Conservation (phyloP, 1,140 invertebrate genomes). For the Aricia agestis region DNA sequence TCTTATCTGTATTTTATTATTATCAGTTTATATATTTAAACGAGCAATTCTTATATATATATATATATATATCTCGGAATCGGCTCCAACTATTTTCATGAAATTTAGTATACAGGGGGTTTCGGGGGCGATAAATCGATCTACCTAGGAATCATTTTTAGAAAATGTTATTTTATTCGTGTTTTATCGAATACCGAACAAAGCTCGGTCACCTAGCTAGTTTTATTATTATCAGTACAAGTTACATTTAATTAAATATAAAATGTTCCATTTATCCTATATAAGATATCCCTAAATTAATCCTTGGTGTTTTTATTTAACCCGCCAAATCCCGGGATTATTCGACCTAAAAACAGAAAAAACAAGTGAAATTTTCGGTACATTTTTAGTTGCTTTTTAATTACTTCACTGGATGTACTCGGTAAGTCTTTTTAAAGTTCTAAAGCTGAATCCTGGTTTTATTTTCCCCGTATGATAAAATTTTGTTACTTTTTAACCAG, state of each 20-base stretch:
- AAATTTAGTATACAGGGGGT: too few species aligned
- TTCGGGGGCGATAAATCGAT: too few species aligned
- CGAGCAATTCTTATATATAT: too few species aligned
- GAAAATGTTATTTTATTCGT: too few species aligned
- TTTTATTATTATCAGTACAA: neutral
- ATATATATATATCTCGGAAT: too few species aligned
- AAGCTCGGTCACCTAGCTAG: too few species aligned
- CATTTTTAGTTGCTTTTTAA: constrained; percentile 14
- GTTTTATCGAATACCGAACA: too few species aligned
- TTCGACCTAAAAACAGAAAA: constrained; percentile 5
- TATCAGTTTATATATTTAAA: too few species aligned
- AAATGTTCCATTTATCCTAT: neutral
- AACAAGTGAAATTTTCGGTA: constrained; percentile 14
- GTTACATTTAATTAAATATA: neutral
- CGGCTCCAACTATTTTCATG: too few species aligned
- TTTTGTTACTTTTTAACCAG: neutral
- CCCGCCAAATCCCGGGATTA: constrained; percentile 14
- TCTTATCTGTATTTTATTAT: neutral
- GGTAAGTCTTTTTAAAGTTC: constrained; percentile 9
- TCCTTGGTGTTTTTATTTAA: constrained; percentile 9
- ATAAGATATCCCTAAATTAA: neutral
- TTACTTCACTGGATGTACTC: constrained; percentile 8
- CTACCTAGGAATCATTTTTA: too few species aligned
- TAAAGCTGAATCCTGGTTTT: constrained; percentile 11
- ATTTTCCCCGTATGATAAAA: constrained; percentile 12